These are phyloP conservation scores for Argyra leucocephala DNA, from an alignment of 2,888 invertebrate genomes.

Conservation along the genomic window DNA sequence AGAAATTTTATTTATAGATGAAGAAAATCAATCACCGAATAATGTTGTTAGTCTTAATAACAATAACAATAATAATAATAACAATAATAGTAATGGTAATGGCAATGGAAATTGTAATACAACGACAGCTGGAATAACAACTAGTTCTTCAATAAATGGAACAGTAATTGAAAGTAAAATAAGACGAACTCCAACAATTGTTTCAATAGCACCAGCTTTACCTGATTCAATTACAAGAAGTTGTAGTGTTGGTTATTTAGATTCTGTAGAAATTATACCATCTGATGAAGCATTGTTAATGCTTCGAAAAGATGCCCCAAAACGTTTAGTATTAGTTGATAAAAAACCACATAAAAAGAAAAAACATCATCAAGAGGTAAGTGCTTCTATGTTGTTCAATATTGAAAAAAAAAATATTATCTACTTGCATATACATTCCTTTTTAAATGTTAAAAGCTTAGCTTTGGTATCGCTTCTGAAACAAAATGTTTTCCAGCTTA, in stretches of 20 bases:
- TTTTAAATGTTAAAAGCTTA: not conserved
- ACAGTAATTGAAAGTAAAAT: conserved; percentile 26
- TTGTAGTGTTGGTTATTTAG: conserved; percentile 81
- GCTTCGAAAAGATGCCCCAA: conserved; percentile 64
- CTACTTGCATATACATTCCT: not conserved
- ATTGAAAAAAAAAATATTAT: not conserved
- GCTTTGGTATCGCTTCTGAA: not conserved
- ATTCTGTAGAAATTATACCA: conserved; percentile 68
- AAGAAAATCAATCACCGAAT: conserved; percentile 46
- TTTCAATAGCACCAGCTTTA: conserved; percentile 54
- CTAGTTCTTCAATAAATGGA: conserved; percentile 21
- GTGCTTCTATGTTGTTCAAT: conserved; percentile 13
- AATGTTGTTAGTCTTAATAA: not conserved
- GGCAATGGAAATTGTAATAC: not conserved
- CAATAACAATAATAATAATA: not conserved
- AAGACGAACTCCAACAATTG: conserved; percentile 51
- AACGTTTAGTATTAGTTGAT: conserved; percentile 66
- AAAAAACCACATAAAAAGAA: conserved; percentile 49
- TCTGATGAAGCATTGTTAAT: conserved; percentile 64
- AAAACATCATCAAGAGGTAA: conserved; percentile 33
- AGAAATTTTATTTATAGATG: conserved; percentile 62
- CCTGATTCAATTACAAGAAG: conserved; percentile 69
- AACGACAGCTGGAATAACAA: conserved; percentile 8
- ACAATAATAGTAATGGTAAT: conserved; percentile 7
- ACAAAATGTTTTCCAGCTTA: not conserved